Evolutionary conservation across 2,888 invertebrate species (phyloP), one percentile per base, ranked within the genome.

Genomic region (Balanococcus diminutus): DNA sequence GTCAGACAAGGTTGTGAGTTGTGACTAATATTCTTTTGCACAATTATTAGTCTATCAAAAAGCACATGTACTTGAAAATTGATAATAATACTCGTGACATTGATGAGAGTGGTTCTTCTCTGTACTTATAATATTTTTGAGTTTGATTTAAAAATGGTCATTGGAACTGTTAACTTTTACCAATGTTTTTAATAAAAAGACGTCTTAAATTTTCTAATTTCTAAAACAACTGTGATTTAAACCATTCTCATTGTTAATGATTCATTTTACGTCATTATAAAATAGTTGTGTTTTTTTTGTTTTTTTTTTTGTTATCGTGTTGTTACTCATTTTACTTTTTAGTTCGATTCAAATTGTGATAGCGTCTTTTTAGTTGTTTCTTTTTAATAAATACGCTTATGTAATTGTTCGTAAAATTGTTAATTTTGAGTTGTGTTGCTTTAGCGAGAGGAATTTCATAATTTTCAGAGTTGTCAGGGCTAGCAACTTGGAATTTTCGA

Each of bases 281-380:
- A 36, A 75, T 75, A 75, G 31, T 75, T n/a, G n/a, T n/a, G n/a
- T n/a, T n/a, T n/a, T n/a, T n/a, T n/a, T n/a, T n/a, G n/a, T n/a
- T 32, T 16, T 32, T 6, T 75, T 25, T 75, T 75, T 75, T 75
- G 75, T 75, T 75, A 75, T 75, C 14, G 75, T 75, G 75, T 75
- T 75, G 75, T 75, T 75, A 75, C 32, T 67, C 14, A 75, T 75
- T 16, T 31, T 75, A 75, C 32, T n/a, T 32, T 32, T 75, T 75
- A 75, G 75, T 75, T 75, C n/a, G 31, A 32, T 75, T 75, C 75
- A 75, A 75, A 42, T n/a, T 75, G 75, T 75, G 75, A 75, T 75
- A 75, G 75, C 75, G 75, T 75, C 75, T 75, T 75, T 75, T 75
- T 75, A 75, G 75, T 75, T 75, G 75, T 75, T 75, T 75, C 75